These are phyloP conservation scores for Pseudorhombus dupliciocellatus DNA, from an alignment of 2,113 vertebrate species.

Conservation along the genomic window DNA sequence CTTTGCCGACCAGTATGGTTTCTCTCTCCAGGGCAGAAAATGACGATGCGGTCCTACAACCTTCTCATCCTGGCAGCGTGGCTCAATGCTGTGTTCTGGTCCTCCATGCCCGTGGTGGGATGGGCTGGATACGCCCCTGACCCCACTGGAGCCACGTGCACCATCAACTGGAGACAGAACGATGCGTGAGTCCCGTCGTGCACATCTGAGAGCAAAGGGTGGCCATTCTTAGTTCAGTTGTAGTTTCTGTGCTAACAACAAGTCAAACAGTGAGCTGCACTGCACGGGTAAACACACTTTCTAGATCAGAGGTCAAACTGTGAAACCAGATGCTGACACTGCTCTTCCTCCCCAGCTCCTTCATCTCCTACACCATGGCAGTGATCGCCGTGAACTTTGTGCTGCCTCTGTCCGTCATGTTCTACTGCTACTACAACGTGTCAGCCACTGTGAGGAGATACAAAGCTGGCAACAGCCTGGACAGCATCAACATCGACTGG, in stretches of 20 bases:
- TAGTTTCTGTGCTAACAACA: no score
- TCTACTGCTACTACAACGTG: slow-evolving; percentile 96
- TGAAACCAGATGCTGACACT: background rate
- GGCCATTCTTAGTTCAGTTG: no score
- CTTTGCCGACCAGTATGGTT: background rate
- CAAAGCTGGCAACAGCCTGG: slow-evolving; percentile 78
- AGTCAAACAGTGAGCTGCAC: no score
- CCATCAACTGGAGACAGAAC: slow-evolving; percentile 95
- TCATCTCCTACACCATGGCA: slow-evolving; percentile 96
- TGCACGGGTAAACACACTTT: no score
- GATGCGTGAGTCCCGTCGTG: slow-evolving; percentile 82
- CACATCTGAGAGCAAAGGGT: no score
- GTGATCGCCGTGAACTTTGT: slow-evolving; percentile 92
- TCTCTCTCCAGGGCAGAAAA: slow-evolving; percentile 85
- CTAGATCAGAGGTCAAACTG: no score
- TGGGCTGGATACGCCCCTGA: slow-evolving; percentile 96
- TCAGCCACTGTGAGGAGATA: slow-evolving; percentile 85
- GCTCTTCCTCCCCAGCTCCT: slow-evolving; percentile 84
- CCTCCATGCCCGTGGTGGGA: slow-evolving; percentile 89
- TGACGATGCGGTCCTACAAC: slow-evolving; percentile 85
- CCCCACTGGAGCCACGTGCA: slow-evolving; percentile 96
- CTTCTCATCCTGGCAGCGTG: slow-evolving; percentile 90
- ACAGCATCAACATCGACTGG: slow-evolving; percentile 87
- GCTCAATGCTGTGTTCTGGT: slow-evolving; percentile 96
- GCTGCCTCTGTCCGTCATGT: slow-evolving; percentile 91